Conservation (phyloP, 2,888 invertebrate species). For the Exephanes ischioxanthus region DNA sequence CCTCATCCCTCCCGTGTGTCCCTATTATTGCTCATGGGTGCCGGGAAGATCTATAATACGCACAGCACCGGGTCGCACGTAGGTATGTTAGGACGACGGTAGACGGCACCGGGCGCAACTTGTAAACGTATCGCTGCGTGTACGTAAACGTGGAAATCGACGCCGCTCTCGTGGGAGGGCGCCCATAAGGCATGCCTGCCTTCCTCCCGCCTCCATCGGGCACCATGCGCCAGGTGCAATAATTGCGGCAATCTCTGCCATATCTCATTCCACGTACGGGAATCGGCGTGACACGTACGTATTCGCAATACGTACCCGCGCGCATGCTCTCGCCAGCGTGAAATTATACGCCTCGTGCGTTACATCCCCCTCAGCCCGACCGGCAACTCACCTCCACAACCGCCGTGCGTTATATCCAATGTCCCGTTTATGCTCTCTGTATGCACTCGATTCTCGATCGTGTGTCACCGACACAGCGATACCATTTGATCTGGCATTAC, state of each 20-base stretch:
- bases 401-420: conserved; percentile 23
- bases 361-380: conserved; percentile 56
- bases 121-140: conserved; percentile 45
- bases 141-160: conserved; percentile 65
- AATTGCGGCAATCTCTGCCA: conserved; percentile 73
- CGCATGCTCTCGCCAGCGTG: conserved; percentile 76
- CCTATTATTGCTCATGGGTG: conserved; percentile 46
- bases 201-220: neutral
- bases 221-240: conserved; percentile 68
- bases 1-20: conserved; percentile 23
- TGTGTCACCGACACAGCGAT: conserved; percentile 43
- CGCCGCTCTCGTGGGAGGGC: conserved; percentile 54
- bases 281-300: conserved; percentile 72
- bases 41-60: conserved; percentile 46
- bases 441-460: conserved; percentile 51
- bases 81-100: conserved; percentile 2
- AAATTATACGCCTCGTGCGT: conserved; percentile 77
- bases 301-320: conserved; percentile 69
- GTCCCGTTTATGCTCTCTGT: conserved; percentile 10
- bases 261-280: conserved; percentile 74
- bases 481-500: conserved; percentile 45
- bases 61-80: conserved; percentile 2
- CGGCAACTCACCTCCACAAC: conserved; percentile 12
- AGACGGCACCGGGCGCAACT: conserved; percentile 10
- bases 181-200: conserved; percentile 64